Conservation (phyloP, 92 coral and sea anemone species). For the Epizoanthus fatuus region DNA sequence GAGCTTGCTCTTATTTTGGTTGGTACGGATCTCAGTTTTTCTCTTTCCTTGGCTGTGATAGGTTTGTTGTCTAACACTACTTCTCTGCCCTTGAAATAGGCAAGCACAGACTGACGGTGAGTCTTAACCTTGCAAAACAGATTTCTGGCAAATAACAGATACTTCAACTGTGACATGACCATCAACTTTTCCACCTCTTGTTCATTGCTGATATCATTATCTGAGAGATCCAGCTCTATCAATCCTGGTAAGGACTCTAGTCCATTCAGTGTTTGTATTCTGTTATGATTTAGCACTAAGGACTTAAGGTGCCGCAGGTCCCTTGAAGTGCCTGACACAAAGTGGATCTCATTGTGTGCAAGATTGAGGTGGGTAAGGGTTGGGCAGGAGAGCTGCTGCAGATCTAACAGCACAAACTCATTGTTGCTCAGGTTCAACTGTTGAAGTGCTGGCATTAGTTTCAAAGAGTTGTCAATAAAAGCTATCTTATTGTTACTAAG, state of each 20-base stretch:
- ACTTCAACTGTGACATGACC: constrained; percentile 82
- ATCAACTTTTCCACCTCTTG: constrained; percentile 83
- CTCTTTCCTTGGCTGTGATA: constrained; percentile 58
- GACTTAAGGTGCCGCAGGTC: constrained; percentile 90
- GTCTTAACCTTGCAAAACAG: constrained; percentile 74
- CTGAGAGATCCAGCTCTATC: constrained; percentile 82
- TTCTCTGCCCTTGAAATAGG: constrained; percentile 78
- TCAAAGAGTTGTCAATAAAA: constrained; percentile 87
- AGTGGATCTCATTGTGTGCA: constrained; percentile 89
- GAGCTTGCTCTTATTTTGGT: constrained; percentile 61
- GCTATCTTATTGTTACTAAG: constrained; percentile 88
- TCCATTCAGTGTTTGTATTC: constrained; percentile 80
- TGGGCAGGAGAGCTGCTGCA: constrained; percentile 89
- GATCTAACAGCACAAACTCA: constrained; percentile 90
- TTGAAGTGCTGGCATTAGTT: constrained; percentile 88
- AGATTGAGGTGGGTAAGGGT: constrained; percentile 81
- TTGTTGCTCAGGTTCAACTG: constrained; percentile 89
- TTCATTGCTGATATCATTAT: constrained; percentile 68
- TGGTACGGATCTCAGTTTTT: constrained; percentile 57
- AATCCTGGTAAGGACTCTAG: constrained; percentile 86
- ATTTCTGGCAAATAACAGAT: constrained; percentile 69
- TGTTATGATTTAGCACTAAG: constrained; percentile 79
- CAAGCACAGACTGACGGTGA: constrained; percentile 68
- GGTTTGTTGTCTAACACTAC: constrained; percentile 82
- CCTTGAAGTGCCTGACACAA: constrained; percentile 84